phyloP scores from a whole-genome alignment of 2,113 vertebrate species.

The Gobiocypris rarus region DNA sequence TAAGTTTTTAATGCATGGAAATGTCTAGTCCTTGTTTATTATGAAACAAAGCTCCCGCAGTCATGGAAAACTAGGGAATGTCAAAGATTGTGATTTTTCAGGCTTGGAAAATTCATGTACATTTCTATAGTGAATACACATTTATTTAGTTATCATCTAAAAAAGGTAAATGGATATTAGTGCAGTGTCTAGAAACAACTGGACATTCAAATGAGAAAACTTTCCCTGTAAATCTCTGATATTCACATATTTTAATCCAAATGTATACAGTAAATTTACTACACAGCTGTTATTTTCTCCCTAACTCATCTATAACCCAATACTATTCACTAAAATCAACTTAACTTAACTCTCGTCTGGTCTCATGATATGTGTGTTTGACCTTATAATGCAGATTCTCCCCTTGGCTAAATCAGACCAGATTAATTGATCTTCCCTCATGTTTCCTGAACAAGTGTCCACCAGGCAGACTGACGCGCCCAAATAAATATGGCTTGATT shows the following conservation, averaged over 20 bases:
- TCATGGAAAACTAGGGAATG: background rate
- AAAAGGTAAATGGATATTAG: too few species aligned
- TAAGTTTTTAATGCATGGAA: background rate
- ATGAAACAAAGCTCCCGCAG: background rate
- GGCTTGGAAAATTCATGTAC: too few species aligned
- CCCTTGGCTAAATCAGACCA: conserved; percentile 23
- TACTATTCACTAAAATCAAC: background rate
- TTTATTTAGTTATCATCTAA: background rate
- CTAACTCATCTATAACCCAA: background rate
- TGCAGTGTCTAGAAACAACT: too few species aligned
- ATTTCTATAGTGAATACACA: background rate
- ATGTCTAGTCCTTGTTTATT: background rate
- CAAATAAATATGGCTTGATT: background rate
- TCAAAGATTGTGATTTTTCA: background rate
- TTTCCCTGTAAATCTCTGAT: background rate
- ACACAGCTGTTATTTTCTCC: too few species aligned
- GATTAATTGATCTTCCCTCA: conserved; percentile 19
- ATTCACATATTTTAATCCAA: background rate
- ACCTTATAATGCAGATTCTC: conserved; percentile 25
- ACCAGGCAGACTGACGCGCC: background rate
- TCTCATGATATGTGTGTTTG: background rate
- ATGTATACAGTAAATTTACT: too few species aligned
- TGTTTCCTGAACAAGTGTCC: conserved; percentile 18
- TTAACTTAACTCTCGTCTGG: background rate
- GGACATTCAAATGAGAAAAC: background rate